A percentile compares a stretch with the other conserved stretches of the same genome.
Evolutionary conservation across 1,140 invertebrate species (phyloP).

Genomic region (Lucilia sericata): DNA sequence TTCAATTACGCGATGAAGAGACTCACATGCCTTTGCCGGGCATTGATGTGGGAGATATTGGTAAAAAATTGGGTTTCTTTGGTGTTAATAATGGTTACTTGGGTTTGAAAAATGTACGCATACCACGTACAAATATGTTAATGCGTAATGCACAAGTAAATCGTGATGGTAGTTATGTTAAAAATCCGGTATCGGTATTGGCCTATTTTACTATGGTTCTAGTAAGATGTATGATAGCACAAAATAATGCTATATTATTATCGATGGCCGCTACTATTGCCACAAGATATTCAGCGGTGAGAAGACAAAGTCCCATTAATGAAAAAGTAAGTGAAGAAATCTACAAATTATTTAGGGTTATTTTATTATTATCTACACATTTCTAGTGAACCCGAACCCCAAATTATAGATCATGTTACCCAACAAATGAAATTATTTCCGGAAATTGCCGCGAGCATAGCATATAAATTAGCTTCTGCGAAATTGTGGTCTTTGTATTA

Average conservation of each 20-base stretch:
- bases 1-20: conserved; percentile 88
- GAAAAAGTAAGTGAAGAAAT: conserved; percentile 74
- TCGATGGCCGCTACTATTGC: conserved; percentile 86
- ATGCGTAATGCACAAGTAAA: conserved; percentile 93
- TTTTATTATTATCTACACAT: neutral
- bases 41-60: conserved; percentile 93
- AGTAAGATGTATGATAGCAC: conserved; percentile 84
- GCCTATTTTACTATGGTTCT: conserved; percentile 96
- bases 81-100: conserved; percentile 92
- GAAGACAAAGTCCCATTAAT: conserved; percentile 87
- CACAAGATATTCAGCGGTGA: conserved; percentile 87
- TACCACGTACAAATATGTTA: conserved; percentile 89
- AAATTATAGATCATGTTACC: conserved; percentile 93
- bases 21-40: conserved; percentile 88
- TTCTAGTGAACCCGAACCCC: conserved; percentile 77
- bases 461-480: conserved; percentile 77
- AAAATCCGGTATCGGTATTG: conserved; percentile 84
- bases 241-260: conserved; percentile 76
- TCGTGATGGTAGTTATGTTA: conserved; percentile 89
- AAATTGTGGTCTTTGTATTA: conserved; percentile 87
- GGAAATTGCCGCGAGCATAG: conserved; percentile 82
- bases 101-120: conserved; percentile 85
- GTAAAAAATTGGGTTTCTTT: conserved; percentile 91
- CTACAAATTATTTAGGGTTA: neutral
- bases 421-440: conserved; percentile 95